Conservation (phyloP, 1,140 invertebrate genomes). For the Metopolophium dirhodum region DNA sequence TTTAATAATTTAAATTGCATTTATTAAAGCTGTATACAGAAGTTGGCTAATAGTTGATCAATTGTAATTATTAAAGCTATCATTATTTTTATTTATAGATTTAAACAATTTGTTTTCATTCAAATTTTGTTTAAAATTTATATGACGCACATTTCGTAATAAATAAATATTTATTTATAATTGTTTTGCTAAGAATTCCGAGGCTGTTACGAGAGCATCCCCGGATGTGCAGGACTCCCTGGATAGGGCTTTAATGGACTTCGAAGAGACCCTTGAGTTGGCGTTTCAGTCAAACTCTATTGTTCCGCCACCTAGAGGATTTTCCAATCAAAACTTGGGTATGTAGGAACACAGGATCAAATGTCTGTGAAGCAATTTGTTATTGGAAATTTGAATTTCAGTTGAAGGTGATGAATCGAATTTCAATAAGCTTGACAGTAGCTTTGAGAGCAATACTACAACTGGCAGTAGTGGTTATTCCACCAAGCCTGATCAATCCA, state of each 20-base stretch:
- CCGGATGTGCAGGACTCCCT: conserved; percentile 58
- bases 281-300: conserved; percentile 61
- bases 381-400: conserved; percentile 45
- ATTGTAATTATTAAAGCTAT: neutral
- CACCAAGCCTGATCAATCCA: conserved; percentile 60
- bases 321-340: conserved; percentile 31
- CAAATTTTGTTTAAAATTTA: neutral
- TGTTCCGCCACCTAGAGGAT: conserved; percentile 48
- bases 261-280: conserved; percentile 73
- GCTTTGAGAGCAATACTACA: conserved; percentile 29
- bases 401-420: conserved; percentile 35
- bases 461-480: conserved; percentile 55
- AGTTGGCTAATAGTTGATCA: neutral
- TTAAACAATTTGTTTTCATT: neutral
- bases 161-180: neutral
- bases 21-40: neutral
- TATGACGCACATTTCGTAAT: neutral
- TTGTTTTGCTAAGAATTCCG: neutral
- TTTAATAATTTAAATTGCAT: neutral
- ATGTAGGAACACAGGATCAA: neutral
- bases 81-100: neutral
- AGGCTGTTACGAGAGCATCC: conserved; percentile 52
- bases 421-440: conserved; percentile 38
- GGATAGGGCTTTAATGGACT: conserved; percentile 66
- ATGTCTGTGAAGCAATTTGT: conserved; percentile 23